phyloP scores from a whole-genome alignment of 2,797 vertebrate genomes.

The Peromyscus nudipes region DNA sequence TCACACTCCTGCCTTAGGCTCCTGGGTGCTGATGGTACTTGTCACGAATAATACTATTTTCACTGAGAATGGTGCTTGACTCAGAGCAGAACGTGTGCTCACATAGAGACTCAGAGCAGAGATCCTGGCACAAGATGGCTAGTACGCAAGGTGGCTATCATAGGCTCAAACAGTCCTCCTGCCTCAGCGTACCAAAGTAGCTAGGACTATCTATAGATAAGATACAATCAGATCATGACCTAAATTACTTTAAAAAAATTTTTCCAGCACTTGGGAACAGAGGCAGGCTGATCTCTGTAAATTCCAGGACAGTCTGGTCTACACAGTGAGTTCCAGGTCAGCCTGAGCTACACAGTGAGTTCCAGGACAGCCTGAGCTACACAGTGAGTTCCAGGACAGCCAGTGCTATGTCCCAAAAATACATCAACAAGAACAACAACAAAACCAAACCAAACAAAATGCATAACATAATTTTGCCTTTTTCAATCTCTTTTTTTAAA shows the following conservation, averaged over 20 bases:
- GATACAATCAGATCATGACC: neutral
- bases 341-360: no score
- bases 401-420: neutral
- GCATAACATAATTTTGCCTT: neutral
- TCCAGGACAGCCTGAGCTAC: no score
- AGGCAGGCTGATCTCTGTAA: neutral
- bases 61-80: neutral
- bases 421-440: neutral
- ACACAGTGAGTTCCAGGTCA: no score
- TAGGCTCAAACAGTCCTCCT: neutral
- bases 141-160: neutral
- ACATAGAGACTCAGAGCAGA: neutral
- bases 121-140: neutral
- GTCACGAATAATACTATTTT: neutral
- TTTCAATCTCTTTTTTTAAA: neutral
- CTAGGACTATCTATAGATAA: no score
- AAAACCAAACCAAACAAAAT: neutral
- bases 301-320: no score
- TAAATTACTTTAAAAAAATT: neutral
- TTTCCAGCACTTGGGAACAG: neutral
- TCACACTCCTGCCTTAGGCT: neutral
- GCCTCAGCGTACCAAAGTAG: neutral
- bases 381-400: neutral
- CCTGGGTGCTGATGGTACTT: neutral
- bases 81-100: neutral